Base-by-base conservation (phyloP, 1,140 invertebrate genomes). In the Cheumatopsyche charites region DNA sequence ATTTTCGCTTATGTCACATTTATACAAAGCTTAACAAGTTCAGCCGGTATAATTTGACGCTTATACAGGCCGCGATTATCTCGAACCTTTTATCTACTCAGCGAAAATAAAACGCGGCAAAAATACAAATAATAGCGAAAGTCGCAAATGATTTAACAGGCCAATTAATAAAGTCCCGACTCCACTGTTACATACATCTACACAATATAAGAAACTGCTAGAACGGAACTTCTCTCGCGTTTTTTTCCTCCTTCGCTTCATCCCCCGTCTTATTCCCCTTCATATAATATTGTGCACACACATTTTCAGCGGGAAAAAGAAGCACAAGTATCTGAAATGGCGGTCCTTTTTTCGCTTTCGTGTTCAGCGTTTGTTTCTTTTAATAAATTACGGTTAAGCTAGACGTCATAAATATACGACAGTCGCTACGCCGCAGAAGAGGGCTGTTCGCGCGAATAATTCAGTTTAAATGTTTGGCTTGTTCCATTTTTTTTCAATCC, bases 381-480 rank as follows among this genome's bases (percentile, higher is more conserved):
- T 58, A 58, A 58, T 58, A 58, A 58, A 58, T 58, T 17, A 58
- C 55, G 55, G 55, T 19, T 58, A 25, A 58, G 23, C 55, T 58
- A 17, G 21, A 23, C 12, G 55, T 58, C 55, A 58, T 58, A 25
- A 58, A 58, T 58, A 25, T 58, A 58, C 7, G 49, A 55, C 49
- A 55, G 49, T 17, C 12, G 49, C 21, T 1, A 25, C 21, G 12
- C 9, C 7, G 4, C 29, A 36, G 29, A 36, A 36, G 29, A 36
- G 21, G 11, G 12, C 55, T 19, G 1, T 25, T 58, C 55, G 21
- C 21, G 29, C 29, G 29, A 36, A 36, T 9, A 36, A 36, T 36
- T 36, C 9, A 36, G 29, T 36, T 36, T 36, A 36, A 36, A 36
- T 36, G 29, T 36, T 3, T 36, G 9, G 9, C 9, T 36, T 36